Evolutionary conservation across 2,113 vertebrate species (phyloP), one percentile per base, ranked within the genome.

Genomic region (Dasyprocta punctata): DNA sequence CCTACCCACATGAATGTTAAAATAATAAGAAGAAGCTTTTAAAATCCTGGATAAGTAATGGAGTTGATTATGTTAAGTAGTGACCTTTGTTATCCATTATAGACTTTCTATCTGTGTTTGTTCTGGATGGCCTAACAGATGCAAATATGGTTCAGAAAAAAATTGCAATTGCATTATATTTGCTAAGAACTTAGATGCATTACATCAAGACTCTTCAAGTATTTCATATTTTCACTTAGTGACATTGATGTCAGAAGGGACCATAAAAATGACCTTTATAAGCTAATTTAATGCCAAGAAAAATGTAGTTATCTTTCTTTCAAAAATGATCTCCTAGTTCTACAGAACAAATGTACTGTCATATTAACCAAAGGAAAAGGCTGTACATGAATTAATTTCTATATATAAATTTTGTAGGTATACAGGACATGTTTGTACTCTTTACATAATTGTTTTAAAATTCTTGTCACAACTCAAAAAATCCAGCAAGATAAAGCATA

Each of bases 221-320:
- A 44, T 91, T 92, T 91, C 75, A 86, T 1, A 80, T 93, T 92
- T 95, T 95, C 19, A 92, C 7, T 58, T 85, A 6, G 13, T 90
- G 16, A 92, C 65, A 56, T 24, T 56, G 28, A 88, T 90, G 92
- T 89, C 19, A 82, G 38, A 80, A 87, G 22, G 5, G n/a, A 38
- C 26, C 47, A 67, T 80, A 80, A 97, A 93, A 94, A 60, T 71
- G 33, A 54, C 19, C 2, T 61, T 22, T 85, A n/a, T 80, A 80
- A 78, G 13, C 19, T 90, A 95, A 90, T 92, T 88, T 78, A 95
- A 92, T 95, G 38, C 6, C 60, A 92, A 58, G 1, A 36, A 95
- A 94, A 96, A 49, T 77, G 0, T 87, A 94, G 1, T 67, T 93
- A 61, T 33, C 16, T 77, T 93, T 96, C 49, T 54, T 67, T 13